phyloP scores from a whole-genome alignment of 1,140 invertebrate genomes.

The Macrobrachium rosenbergii region DNA sequence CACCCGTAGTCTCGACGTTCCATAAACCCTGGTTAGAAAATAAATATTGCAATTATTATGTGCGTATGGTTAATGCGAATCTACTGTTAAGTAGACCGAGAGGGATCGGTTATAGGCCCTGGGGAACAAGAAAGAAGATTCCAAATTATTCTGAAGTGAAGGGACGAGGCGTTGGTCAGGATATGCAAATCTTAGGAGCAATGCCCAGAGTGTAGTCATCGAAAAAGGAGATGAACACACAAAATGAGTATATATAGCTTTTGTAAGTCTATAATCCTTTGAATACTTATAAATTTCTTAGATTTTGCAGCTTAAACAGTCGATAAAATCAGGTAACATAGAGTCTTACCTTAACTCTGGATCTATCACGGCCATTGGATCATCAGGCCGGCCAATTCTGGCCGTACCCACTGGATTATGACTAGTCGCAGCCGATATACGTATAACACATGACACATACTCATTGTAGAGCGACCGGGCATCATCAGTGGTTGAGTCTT shows the following conservation, averaged over 20 bases:
- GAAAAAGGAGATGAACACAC: no score
- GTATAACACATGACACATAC: constrained; percentile 79
- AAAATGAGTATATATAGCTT: no score
- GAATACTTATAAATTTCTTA: neutral
- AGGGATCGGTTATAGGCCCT: constrained; percentile 39
- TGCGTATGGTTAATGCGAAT: neutral
- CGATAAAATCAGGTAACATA: constrained; percentile 14
- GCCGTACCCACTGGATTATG: constrained; percentile 81
- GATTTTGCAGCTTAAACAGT: neutral
- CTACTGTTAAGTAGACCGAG: neutral
- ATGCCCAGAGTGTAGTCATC: no score
- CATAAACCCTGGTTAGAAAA: constrained; percentile 74
- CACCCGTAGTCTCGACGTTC: constrained; percentile 76
- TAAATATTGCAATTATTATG: neutral
- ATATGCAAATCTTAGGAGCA: no score
- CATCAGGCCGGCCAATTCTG: constrained; percentile 73
- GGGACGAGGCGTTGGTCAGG: no score
- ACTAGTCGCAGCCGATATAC: constrained; percentile 76
- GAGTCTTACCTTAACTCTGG: constrained; percentile 72
- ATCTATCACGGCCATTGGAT: constrained; percentile 74
- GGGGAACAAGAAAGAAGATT: no score
- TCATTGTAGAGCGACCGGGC: constrained; percentile 42
- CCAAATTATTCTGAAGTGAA: no score
- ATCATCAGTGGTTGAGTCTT: neutral
- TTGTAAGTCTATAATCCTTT: neutral